Percentiles rank a stretch among this genome's conserved stretches.
Conservation (phyloP, 1,140 invertebrate genomes). For the Acromyrmex charruanus region DNA sequence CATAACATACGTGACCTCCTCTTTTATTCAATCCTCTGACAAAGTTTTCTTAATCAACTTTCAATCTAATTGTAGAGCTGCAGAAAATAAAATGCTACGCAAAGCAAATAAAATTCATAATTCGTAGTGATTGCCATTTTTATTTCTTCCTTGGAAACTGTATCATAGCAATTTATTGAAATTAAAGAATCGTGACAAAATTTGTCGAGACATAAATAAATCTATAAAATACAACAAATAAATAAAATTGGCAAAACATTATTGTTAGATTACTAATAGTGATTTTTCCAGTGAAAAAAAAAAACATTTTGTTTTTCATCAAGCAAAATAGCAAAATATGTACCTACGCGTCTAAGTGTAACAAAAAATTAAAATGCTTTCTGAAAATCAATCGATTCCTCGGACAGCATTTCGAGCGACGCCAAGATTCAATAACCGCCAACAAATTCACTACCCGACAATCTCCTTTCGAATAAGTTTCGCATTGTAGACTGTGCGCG, state of each 20-base stretch:
- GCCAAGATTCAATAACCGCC: conserved; percentile 25
- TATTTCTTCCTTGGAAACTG: background rate
- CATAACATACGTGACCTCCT: background rate
- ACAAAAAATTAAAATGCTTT: background rate
- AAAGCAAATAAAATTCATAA: background rate
- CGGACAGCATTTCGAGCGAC: background rate
- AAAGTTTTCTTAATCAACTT: conserved; percentile 15
- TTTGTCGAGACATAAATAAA: background rate
- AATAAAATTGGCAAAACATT: background rate
- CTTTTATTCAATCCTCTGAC: background rate
- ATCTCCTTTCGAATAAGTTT: conserved; percentile 37
- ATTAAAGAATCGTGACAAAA: background rate
- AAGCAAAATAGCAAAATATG: background rate
- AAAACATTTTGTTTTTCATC: background rate
- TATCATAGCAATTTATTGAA: background rate
- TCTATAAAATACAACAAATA: background rate
- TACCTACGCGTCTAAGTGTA: background rate
- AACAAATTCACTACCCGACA: conserved; percentile 27
- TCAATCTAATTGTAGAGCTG: background rate
- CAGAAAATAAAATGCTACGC: background rate
- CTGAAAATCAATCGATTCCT: conserved; percentile 16
- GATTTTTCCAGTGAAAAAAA: background rate
- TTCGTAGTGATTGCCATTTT: background rate
- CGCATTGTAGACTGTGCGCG: conserved; percentile 43
- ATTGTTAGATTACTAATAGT: background rate